Evolutionary conservation across 2,797 vertebrate genomes (phyloP).

Genomic region (Tympanoctomys barrerae): DNA sequence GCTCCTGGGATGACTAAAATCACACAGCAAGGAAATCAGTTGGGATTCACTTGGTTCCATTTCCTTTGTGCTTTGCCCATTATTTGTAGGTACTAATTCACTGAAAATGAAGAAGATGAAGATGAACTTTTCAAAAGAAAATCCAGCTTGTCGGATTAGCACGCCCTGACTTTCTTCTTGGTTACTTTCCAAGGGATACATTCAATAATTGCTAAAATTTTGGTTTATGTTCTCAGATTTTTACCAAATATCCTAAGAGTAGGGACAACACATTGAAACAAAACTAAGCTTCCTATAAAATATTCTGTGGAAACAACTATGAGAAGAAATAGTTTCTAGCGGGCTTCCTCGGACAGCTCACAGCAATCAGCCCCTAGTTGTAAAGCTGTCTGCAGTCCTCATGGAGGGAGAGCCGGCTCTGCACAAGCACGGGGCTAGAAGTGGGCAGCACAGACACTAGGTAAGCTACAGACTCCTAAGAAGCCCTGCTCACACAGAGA

Average conservation of each 20-base stretch:
- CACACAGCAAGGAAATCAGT: background rate
- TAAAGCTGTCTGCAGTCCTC: background rate
- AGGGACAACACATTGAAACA: slow-evolving; percentile 29
- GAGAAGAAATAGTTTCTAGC: background rate
- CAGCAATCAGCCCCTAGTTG: background rate
- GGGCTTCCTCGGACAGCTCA: background rate
- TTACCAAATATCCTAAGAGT: slow-evolving; percentile 55
- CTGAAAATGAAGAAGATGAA: slow-evolving; percentile 40
- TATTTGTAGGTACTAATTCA: slow-evolving; percentile 34
- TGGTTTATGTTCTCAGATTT: slow-evolving; percentile 49
- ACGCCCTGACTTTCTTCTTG: slow-evolving; percentile 47
- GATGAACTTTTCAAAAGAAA: slow-evolving; percentile 39
- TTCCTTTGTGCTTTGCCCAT: background rate
- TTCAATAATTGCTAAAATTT: slow-evolving; percentile 65
- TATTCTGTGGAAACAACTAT: background rate
- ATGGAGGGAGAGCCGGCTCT: background rate
- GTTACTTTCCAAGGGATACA: slow-evolving; percentile 63
- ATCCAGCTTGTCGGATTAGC: slow-evolving; percentile 24
- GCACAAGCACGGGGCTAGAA: too few species aligned
- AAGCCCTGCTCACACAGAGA: background rate
- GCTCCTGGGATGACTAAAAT: background rate
- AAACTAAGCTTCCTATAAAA: slow-evolving; percentile 58
- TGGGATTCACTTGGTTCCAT: background rate
- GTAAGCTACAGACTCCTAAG: background rate
- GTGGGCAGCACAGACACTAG: fast-evolving